Evolutionary conservation across 2,113 vertebrate species (phyloP).

Genomic region (Pomatostomus ruficeps): DNA sequence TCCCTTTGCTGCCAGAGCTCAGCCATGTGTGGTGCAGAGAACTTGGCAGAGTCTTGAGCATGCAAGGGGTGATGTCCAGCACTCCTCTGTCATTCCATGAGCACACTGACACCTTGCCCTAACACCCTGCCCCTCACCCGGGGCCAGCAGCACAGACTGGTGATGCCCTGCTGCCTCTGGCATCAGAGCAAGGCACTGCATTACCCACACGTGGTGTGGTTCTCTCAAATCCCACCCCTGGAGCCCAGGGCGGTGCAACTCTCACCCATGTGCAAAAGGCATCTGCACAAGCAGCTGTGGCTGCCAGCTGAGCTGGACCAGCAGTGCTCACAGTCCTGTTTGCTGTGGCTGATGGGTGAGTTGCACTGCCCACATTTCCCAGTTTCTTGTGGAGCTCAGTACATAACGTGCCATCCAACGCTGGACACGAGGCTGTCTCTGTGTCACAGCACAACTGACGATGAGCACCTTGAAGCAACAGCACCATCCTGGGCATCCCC

Average conservation of each 20-base stretch:
- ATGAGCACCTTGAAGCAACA: background rate
- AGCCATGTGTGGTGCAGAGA: fast-evolving
- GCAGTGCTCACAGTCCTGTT: background rate
- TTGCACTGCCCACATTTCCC: background rate
- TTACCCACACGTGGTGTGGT: fast-evolving
- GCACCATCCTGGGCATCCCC: background rate
- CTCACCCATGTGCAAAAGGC: background rate
- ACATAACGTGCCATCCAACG: fast-evolving
- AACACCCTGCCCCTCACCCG: background rate
- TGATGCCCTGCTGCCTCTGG: fast-evolving
- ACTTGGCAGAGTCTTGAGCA: background rate
- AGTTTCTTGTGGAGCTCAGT: fast-evolving
- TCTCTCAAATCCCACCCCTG: background rate
- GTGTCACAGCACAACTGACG: background rate
- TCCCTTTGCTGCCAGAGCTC: background rate
- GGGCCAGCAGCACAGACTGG: background rate
- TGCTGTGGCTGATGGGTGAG: background rate
- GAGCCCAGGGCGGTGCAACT: background rate
- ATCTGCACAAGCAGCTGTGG: background rate
- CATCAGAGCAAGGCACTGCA: fast-evolving
- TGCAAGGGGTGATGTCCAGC: background rate
- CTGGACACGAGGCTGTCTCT: background rate
- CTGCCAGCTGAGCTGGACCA: background rate
- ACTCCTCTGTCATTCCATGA: background rate
- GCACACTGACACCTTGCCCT: fast-evolving